Evolutionary conservation across 2,113 vertebrate species (phyloP).

Genomic region (Onychostoma macrolepis): DNA sequence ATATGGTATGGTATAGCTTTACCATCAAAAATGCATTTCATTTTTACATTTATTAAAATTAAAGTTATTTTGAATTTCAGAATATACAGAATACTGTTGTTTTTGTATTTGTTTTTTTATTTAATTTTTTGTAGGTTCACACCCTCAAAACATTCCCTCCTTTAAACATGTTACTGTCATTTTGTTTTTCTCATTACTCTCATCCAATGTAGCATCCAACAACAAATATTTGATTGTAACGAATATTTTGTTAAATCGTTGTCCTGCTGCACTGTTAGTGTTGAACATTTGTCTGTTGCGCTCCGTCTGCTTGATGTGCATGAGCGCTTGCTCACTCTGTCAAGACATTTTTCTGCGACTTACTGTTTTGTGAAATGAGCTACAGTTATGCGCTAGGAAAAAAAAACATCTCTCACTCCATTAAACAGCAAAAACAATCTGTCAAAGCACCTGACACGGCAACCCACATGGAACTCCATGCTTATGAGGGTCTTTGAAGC

Average conservation of each 20-base stretch:
- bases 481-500: neutral
- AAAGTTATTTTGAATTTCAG: neutral
- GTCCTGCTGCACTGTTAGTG: neutral
- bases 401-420: neutral
- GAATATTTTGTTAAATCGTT: neutral
- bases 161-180: too few relatives aligned
- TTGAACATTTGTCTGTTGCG: neutral
- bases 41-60: neutral
- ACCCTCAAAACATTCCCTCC: too few relatives aligned
- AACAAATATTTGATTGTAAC: neutral
- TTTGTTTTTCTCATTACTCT: neutral
- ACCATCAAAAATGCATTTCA: neutral
- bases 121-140: too few relatives aligned
- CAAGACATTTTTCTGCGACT: neutral
- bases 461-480: neutral
- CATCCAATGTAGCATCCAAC: neutral
- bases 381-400: neutral
- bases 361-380: neutral
- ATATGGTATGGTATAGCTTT: neutral
- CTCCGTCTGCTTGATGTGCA: neutral
- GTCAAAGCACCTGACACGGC: neutral
- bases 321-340: neutral
- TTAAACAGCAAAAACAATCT: neutral
- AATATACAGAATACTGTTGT: too few relatives aligned
- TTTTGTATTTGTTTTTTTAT: too few relatives aligned